A percentile compares a stretch with the other conserved stretches of the same genome.
These are phyloP conservation scores for Pangasianodon hypophthalmus DNA, from an alignment of 2,113 vertebrate genomes.

Conservation along the genomic window DNA sequence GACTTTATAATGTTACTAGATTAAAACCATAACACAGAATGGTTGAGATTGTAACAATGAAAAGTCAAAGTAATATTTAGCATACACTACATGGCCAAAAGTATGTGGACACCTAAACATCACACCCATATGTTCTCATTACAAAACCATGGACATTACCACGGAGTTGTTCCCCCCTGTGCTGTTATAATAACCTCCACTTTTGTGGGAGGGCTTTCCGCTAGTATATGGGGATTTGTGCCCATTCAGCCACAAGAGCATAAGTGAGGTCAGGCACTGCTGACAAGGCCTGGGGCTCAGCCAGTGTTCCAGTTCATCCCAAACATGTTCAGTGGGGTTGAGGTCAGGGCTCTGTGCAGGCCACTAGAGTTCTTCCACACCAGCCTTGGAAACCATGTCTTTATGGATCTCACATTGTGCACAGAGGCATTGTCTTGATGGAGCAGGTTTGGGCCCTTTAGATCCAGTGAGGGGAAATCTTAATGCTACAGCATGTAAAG, in stretches of 20 bases:
- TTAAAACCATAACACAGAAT: background rate
- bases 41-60: background rate
- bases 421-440: background rate
- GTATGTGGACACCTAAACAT: background rate
- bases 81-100: background rate
- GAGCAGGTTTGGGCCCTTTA: background rate
- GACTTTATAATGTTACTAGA: background rate
- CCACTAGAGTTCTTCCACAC: background rate
- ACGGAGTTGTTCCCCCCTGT: background rate
- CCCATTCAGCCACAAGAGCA: background rate
- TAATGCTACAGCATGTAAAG: background rate
- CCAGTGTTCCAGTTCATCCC: background rate
- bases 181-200: background rate
- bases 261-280: background rate
- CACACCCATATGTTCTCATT: background rate
- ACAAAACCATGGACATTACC: background rate
- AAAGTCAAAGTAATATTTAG: background rate
- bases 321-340: background rate
- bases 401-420: background rate
- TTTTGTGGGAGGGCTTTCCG: background rate
- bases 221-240: background rate
- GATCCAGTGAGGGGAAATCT: background rate
- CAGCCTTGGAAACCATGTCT: background rate
- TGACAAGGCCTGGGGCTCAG: background rate
- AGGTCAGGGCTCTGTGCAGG: background rate